Evolutionary conservation across 2,113 vertebrate genomes (phyloP).

Genomic region (Danionella cerebrum): DNA sequence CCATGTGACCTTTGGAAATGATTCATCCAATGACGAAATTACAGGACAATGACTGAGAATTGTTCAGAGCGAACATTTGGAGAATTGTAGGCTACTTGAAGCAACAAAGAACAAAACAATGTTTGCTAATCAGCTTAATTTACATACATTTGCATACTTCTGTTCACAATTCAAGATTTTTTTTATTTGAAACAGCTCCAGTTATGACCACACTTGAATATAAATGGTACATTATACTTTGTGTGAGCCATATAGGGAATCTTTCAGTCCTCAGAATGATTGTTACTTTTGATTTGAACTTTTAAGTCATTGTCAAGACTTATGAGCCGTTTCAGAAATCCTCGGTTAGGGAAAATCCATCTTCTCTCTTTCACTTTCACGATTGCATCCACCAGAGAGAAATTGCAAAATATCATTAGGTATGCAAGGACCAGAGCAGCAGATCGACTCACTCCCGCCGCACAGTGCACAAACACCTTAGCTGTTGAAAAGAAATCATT

Average conservation of each 20-base stretch:
- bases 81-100: neutral
- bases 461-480: conserved; percentile 54
- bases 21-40: conserved; percentile 14
- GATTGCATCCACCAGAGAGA: conserved; percentile 45
- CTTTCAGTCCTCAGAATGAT: neutral
- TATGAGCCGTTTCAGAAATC: conserved; percentile 51
- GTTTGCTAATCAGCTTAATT: neutral
- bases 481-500: conserved; percentile 22
- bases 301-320: conserved; percentile 35
- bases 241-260: too few species aligned
- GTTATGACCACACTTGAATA: too few species aligned
- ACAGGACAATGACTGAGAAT: neutral
- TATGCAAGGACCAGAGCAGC: conserved; percentile 53
- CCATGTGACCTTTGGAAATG: neutral
- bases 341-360: conserved; percentile 54
- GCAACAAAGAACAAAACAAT: neutral
- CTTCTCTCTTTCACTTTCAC: conserved; percentile 47
- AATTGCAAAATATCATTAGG: conserved; percentile 53
- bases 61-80: neutral
- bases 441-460: conserved; percentile 53
- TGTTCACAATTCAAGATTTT: neutral
- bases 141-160: neutral
- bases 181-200: too few species aligned
- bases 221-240: too few species aligned
- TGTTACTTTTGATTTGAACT: neutral